Percentiles rank a stretch among this genome's conserved stretches.
phyloP scores from a whole-genome alignment of 2,888 invertebrate genomes.

The Andricus quercusramuli region DNA sequence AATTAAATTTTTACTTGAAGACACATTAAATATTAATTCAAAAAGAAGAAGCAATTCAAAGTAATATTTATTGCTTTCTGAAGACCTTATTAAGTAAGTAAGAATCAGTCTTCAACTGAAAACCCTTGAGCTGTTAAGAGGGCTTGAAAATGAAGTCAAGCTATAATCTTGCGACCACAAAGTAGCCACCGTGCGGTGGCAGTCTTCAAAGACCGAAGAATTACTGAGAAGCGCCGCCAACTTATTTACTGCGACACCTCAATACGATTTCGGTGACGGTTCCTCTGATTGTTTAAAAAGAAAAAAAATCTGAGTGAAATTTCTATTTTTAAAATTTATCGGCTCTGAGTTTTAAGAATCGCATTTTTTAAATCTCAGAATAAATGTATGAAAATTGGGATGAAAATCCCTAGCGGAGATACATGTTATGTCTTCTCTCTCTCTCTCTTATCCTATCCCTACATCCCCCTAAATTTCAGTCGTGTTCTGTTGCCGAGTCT shows the following conservation, averaged over 20 bases:
- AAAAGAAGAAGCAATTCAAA: neutral
- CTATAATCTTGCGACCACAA: conserved; percentile 58
- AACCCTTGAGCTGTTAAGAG: conserved; percentile 42
- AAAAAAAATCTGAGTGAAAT: neutral
- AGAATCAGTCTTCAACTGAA: conserved; percentile 3
- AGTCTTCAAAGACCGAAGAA: conserved; percentile 42
- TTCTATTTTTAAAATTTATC: neutral
- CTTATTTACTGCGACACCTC: conserved; percentile 60
- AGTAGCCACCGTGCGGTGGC: conserved; percentile 57
- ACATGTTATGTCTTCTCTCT: too few species aligned
- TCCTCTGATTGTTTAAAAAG: neutral
- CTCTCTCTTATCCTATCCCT: too few species aligned
- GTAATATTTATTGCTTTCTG: neutral
- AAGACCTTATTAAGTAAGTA: conserved; percentile 8
- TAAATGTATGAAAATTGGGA: too few species aligned
- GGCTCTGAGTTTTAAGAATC: neutral
- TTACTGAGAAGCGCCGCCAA: conserved; percentile 56
- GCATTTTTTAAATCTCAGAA: too few species aligned
- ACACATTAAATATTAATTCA: neutral
- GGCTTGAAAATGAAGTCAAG: conserved; percentile 53
- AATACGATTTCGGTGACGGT: conserved; percentile 54
- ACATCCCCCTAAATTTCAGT: too few species aligned
- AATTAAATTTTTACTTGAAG: neutral
- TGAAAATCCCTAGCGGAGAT: too few species aligned
- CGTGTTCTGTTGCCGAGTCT: too few species aligned